phyloP scores from a whole-genome alignment of 2,113 vertebrate species.

The Gopherus evgoodei region DNA sequence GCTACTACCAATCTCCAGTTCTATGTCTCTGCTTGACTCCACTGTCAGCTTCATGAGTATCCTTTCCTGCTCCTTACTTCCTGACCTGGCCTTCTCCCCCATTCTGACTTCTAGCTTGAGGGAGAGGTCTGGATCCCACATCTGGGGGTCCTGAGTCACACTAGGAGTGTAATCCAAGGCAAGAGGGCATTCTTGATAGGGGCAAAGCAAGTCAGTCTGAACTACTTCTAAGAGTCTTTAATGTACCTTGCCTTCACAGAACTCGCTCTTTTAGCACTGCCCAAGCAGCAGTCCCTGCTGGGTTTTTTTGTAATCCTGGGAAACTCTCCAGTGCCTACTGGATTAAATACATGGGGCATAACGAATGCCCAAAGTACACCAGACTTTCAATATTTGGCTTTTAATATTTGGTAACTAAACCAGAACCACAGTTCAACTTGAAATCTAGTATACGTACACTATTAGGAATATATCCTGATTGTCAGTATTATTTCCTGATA shows the following conservation, averaged over 20 bases:
- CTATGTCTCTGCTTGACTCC: neutral
- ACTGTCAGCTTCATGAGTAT: neutral
- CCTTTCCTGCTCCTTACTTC: neutral
- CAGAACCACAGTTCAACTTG: neutral
- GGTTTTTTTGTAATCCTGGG: constrained; percentile 1
- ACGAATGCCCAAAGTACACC: neutral
- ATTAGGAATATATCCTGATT: neutral
- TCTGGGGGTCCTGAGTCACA: neutral
- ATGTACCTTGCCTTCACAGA: neutral
- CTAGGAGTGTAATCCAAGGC: neutral
- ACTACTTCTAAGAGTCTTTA: neutral
- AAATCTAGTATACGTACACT: neutral
- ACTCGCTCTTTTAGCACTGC: neutral
- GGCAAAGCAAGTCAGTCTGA: neutral
- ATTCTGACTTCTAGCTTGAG: neutral
- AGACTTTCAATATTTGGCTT: neutral
- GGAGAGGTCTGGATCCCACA: neutral
- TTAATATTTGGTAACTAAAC: neutral
- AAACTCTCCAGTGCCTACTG: neutral
- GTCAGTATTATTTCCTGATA: neutral
- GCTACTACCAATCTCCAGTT: neutral
- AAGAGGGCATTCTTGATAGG: neutral
- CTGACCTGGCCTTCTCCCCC: neutral
- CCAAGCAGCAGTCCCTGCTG: neutral
- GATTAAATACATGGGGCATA: neutral